These are phyloP conservation scores for Anas platyrhynchos DNA, from an alignment of 2,113 vertebrate species.

Conservation along the genomic window DNA sequence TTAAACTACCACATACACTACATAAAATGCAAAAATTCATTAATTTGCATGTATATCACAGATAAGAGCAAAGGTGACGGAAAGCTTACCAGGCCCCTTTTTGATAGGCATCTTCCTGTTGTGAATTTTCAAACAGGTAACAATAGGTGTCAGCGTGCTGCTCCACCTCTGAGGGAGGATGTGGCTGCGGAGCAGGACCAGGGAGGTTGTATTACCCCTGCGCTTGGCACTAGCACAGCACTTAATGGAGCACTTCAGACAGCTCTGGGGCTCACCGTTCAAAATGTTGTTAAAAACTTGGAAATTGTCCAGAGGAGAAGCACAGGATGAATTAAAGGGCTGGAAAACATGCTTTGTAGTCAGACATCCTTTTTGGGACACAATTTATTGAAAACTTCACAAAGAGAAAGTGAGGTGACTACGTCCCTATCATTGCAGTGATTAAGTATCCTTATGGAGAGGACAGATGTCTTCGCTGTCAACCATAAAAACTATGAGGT, in stretches of 20 bases:
- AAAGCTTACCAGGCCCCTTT: not conserved
- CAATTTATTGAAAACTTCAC: not conserved
- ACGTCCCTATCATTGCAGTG: not conserved
- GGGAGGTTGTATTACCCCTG: rapidly evolving
- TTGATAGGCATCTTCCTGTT: not conserved
- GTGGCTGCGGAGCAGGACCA: not conserved
- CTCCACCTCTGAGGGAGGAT: not conserved
- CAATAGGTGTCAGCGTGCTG: not conserved
- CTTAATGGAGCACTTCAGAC: not conserved
- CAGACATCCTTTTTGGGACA: not conserved
- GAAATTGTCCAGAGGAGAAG: not conserved
- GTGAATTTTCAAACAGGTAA: not conserved
- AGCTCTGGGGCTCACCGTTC: not conserved
- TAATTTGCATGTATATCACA: not conserved
- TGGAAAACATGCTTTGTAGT: not conserved
- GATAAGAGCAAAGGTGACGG: not conserved
- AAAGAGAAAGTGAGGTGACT: not conserved
- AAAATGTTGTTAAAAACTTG: not conserved
- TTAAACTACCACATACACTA: no score
- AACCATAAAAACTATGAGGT: not conserved
- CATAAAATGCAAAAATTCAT: not conserved
- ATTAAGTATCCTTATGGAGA: not conserved
- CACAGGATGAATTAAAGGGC: not conserved
- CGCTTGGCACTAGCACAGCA: rapidly evolving
- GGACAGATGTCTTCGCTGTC: not conserved